phyloP scores from a whole-genome alignment of 2,113 vertebrate genomes.

The Micromys minutus region DNA sequence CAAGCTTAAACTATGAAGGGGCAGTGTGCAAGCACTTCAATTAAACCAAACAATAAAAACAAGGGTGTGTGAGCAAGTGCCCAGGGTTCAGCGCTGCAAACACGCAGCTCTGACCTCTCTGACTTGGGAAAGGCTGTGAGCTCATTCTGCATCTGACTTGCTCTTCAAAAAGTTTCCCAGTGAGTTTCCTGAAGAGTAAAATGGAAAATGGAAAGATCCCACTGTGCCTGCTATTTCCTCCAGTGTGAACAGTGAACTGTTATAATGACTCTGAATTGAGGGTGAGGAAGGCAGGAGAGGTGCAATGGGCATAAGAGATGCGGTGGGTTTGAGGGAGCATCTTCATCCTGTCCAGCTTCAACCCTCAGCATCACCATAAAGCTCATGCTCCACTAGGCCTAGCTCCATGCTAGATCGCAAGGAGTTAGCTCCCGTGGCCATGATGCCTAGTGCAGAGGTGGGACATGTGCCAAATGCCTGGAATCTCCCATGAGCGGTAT shows the following conservation, averaged over 20 bases:
- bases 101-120: neutral
- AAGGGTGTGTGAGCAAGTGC: neutral
- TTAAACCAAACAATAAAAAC: neutral
- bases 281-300: neutral
- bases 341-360: neutral
- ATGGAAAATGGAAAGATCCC: neutral
- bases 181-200: constrained; percentile 9
- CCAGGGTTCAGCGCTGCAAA: neutral
- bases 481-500: neutral
- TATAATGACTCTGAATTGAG: neutral
- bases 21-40: too few relatives aligned
- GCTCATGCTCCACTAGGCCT: neutral
- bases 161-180: neutral
- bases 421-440: neutral
- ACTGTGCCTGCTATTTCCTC: neutral
- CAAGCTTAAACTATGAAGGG: neutral
- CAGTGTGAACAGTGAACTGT: neutral
- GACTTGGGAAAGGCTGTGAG: neutral
- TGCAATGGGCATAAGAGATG: neutral
- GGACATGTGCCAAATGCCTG: neutral
- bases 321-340: neutral
- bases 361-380: neutral
- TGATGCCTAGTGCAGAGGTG: neutral
- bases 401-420: neutral
- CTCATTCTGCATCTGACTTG: neutral